Base-by-base conservation (phyloP, 2,888 invertebrate species). In the Coecobrya sp. region DNA sequence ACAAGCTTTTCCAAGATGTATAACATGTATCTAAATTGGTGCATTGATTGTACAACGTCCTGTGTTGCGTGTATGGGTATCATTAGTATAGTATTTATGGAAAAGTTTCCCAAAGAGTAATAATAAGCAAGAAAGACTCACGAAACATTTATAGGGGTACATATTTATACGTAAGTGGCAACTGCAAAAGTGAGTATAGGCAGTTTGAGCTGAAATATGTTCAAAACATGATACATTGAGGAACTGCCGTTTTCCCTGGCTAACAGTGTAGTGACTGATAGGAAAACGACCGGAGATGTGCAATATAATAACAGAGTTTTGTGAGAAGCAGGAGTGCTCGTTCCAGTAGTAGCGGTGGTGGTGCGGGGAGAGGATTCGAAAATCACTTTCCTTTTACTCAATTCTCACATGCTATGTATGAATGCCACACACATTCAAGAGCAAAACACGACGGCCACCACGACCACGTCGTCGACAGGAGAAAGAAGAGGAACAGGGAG, bases 231-330 rank as follows among this genome's bases (percentile, higher is more conserved):
- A 55, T 81, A 81, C 79, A 81, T 55, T 42, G 36, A 82, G 82
- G 36, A 59, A 30, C 59, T 59, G 59, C 82, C 55, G 19, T 59
- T 81, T 82, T 82, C 19, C 30, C 82, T 82, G 59, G 42, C 82
- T 30, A 82, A 59, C 82, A 19, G 30, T 59, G 16, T 19, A 59
- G 59, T 82, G 36, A 19, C 62, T 89, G 70, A 65, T 79, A 79
- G 87, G 76, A 36, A 87, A 88, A 79, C 27, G 88, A 59, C 76
- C 79, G 88, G 79, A 88, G 88, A 88, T 89, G 89, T 89, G 89
- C 79, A 81, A 89, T 82, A 82, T 89, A 89, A 89, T 82, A 82
- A 89, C 36, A 89, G 45, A 73, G 73, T 19, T 45, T 59, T 62
- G 22, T 42, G 65, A 42, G 82, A 45, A 79, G 79, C 59, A 76